Base-by-base conservation (phyloP, 2,113 vertebrate genomes). In the Pungitius pungitius region DNA sequence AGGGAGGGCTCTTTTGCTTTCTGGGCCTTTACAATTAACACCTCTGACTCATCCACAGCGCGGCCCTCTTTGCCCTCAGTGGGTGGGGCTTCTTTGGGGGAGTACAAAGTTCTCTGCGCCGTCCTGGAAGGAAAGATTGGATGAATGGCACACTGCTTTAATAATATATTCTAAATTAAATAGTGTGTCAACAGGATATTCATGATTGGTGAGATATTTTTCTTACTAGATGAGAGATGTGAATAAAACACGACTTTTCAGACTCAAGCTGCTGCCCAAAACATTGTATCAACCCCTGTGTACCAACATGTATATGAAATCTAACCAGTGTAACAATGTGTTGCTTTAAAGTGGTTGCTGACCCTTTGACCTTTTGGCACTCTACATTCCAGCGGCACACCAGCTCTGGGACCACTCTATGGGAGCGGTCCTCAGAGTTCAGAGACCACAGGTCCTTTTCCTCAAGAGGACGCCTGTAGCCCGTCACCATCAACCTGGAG, bases 361-460 rank as follows among this genome's bases (percentile, higher is more conserved):
- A 98, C 97, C 91, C 98, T 88, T 94, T 96, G 67, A 90, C 91
- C 75, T 94, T 95, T 43, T 92, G 90, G 78, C 94, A 96, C 37
- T 99, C 95, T n/a, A 93, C 90, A 72, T 93, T 93, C 98, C 98
- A 99, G 80, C 95, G 90, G 47, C 68, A 88, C 10, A 94, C 93
- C 85, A 99, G 81, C 72, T 91, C 88, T 0, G 97, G 97, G 6
- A 99, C 97, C 2, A 99, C 79, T 63, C 77, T 84, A 7, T 94
- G 92, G 0, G 98, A 99, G 3, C 58, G 91, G 85, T 99, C 96
- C 2, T 96, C 95, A 24, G 89, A 82, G 72, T 98, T 98, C 63
- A 99, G 79, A 1, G 96, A 96, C 98, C 98, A 99, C 56, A 99
- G 91, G 88, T 99, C 96, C 8, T 95, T 93, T 71, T 94, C 91